Evolutionary conservation across 2,113 vertebrate genomes (phyloP).

Genomic region (Pao palembangensis): DNA sequence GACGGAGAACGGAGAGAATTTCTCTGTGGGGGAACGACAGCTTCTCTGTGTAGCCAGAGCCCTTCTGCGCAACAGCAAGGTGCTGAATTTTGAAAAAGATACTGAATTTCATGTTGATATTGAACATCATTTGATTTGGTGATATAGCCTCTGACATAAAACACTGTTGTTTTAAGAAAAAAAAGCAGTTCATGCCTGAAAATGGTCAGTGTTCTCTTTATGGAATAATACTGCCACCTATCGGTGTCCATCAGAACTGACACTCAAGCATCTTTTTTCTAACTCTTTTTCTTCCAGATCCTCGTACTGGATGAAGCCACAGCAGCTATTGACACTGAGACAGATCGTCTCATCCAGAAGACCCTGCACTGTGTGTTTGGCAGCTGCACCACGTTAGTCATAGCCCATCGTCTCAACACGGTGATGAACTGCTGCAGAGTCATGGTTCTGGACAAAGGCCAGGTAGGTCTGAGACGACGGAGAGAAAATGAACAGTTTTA

Average conservation of each 20-base stretch:
- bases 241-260: constrained; percentile 32
- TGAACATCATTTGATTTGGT: constrained; percentile 5
- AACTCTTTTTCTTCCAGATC: constrained; percentile 73
- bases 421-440: constrained; percentile 91
- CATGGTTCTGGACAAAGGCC: constrained; percentile 93
- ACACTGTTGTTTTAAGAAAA: background rate
- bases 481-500: too few relatives aligned
- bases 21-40: constrained; percentile 80
- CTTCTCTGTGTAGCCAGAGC: constrained; percentile 80
- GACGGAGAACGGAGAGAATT: constrained; percentile 80
- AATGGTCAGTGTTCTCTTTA: background rate
- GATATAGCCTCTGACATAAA: constrained; percentile 2
- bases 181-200: background rate
- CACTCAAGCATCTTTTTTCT: background rate
- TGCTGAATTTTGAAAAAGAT: constrained; percentile 39
- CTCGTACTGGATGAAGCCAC: constrained; percentile 95
- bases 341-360: constrained; percentile 89
- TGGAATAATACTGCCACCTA: constrained; percentile 65
- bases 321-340: constrained; percentile 93
- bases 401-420: constrained; percentile 93
- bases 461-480: constrained; percentile 73
- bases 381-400: constrained; percentile 91
- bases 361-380: constrained; percentile 87
- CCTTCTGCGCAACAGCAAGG: constrained; percentile 81
- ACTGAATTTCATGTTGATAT: constrained; percentile 23